Evolutionary conservation across 1,140 invertebrate species (phyloP), one percentile per base, ranked within the genome.

Genomic region (Bombus waltoni): DNA sequence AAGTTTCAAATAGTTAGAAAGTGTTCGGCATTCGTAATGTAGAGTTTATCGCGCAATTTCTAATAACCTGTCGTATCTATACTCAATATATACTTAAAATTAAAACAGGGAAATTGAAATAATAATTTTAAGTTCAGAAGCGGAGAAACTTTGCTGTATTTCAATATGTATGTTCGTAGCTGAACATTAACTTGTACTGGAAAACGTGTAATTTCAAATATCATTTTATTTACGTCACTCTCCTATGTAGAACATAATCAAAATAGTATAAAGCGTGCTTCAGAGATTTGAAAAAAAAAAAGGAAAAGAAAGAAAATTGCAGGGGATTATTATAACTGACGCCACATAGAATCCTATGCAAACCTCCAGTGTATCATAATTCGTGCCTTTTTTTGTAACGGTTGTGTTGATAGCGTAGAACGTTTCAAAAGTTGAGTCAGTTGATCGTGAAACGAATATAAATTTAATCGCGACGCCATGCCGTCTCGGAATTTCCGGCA

Each of bases 401-500:
- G 25, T 32, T n/a, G 9, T 65, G 38, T 42, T 35, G 57, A 62
- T 28, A 77, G 13, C 38, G 75, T 18, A 78, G 18, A 65, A 78
- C 18, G 62, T 65, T 78, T 78, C 28, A 62, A 78, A 78, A 78
- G 75, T 65, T 78, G 57, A 78, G 53, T 78, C 53, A 78, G 38
- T 32, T 28, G 57, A 32, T 78, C 75, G 75, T 78, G 75, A 65
- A 18, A 28, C 3, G 75, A 78, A 78, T 78, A 65, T 78, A 78
- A n/a, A 78, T 62, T 78, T n/a, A 38, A 42, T 42, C 42, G 59
- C 57, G 57, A 65, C 75, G 38, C 75, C 75, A 65, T 42, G 75
- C 75, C 38, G 75, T 78, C 57, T 78, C 75, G 75, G 75, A 78
- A 78, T 78, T 78, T 78, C 59, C 75, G 75, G 75, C 75, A 65